Evolutionary conservation across 1,140 invertebrate genomes (phyloP), one percentile per base, ranked within the genome.

Genomic region (Bombus confusus): DNA sequence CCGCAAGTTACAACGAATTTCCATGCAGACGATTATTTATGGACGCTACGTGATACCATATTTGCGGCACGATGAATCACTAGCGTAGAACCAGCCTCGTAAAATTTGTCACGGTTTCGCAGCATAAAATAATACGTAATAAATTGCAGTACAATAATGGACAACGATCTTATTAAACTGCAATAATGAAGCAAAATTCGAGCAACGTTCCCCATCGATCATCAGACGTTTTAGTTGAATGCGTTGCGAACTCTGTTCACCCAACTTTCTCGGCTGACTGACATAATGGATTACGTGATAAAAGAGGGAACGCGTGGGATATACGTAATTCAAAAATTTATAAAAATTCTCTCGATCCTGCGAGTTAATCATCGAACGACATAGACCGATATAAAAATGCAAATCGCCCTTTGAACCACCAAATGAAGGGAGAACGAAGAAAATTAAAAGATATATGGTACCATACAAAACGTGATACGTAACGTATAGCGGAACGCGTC

Each of bases 51-150:
- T 57, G 78, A 81, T 57, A 74, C 83, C 69, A 80, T 85, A 85
- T 85, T 85, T 81, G 83, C 59, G 78, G 83, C 25, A 73, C 69
- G n/a, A 39, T 85, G 66, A 85, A 85, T 85, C 43, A 81, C 22
- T 39, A 37, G 25, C n/a, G 64, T 39, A 28, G 41, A 41, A 74
- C 77, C 83, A 28, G 59, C 59, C 13, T 80, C 68, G 43, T 80
- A 74, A 85, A 85, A 85, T 85, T 85, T 85, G 71, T 87, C 76
- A 84, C 31, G n/a, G 74, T 78, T 59, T 22, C 22, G 37, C 52
- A n/a, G 64, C 22, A 74, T 80, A 75, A 69, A 80, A 47, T 76
- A 83, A 84, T 43, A 69, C 66, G 81, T 76, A 85, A 80, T 80
- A 73, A 43, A 85, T 79, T 59, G 34, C 47, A 15, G 39, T 22